Base-by-base conservation (phyloP, 2,888 invertebrate genomes). In the Schizotus pectinicornis region DNA sequence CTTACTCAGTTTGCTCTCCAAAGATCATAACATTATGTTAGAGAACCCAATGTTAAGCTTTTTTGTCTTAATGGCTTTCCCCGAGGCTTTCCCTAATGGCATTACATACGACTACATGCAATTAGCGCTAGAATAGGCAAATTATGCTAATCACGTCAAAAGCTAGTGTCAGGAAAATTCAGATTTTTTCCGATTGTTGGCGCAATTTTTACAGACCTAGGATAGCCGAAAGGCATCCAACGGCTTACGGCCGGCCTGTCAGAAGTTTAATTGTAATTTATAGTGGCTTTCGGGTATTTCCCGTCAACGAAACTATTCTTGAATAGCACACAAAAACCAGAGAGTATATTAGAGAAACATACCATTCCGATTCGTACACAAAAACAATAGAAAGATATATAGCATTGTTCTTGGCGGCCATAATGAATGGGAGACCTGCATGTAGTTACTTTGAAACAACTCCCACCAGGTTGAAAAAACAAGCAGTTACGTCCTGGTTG, bases 231-330 rank as follows among this genome's bases (percentile, higher is more conserved):
- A 35, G 36, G 9, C 36, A 35, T 35, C 36, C 36, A 35, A 22
- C 42, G 7, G n/a, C 30, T 42, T 42, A 41, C 47, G 39, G 54
- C 41, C 54, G 51, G 32, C 39, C 41, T 46, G 56, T 51, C 38
- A 33, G 33, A 52, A 43, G 41, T 49, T 58, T 58, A 58, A 58
- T 58, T 58, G 49, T 58, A 53, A 54, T 53, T 53, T 53, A 58
- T 54, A 22, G 49, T 57, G 14, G 52, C 57, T 47, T 47, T 50
- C 50, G 51, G 56, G 50, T 46, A 57, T 57, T 32, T 33, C 11
- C 48, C 58, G 49, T 54, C 49, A 54, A 53, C 53, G 45, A 41
- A 58, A 53, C 53, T 37, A 42, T 57, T 47, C 51, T 51, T 57
- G 51, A 46, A 37, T 34, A 22, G 30, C 31, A 36, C 13, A 53